Base-by-base conservation (phyloP, 2,888 invertebrate genomes). In the Pristionchus japonicus region DNA sequence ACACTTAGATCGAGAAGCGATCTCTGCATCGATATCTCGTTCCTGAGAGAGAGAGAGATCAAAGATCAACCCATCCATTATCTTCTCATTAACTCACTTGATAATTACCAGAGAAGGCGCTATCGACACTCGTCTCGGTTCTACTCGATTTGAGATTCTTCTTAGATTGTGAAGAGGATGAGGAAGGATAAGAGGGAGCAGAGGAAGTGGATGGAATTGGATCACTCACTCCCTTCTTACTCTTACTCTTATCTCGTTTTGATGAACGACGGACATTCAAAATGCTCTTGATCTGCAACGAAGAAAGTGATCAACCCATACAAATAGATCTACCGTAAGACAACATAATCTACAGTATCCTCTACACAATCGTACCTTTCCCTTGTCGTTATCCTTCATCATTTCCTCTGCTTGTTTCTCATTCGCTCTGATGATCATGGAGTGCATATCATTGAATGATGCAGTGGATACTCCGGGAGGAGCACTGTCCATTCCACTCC, bases 11-110 rank as follows among this genome's bases (percentile, higher is more conserved):
- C 92, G 89, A 15, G 89, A 90, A 43, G 91, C 91, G 57, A 93
- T 93, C 89, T 92, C 93, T 23, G 92, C 93, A 86, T 93, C 93
- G 84, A 93, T 93, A 83, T 93, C 92, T 17, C 93, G 89, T 88
- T 93, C 93, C 89, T 91, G 77, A 23, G n/a, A 61, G n/a, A 61
- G 61, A 61, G n/a, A n/a, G n/a, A n/a, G n/a, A n/a, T 47, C 49
- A 70, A 70, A 70, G 37, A 70, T 70, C 37, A 70, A 64, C 23
- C 11, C 23, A 74, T 83, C 77, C 4, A n/a, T 40, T 82, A 23
- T 15, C 47, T 47, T 43, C 47, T n/a, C n/a, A 9, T 47, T 40
- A 27, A 74, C 57, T 40, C 43, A 89, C 90, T 86, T 92, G 92
- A 89, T 92, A 92, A 82, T 91, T 91, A 15, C 92, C 92, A 77